Evolutionary conservation across 2,888 invertebrate species (phyloP).

Genomic region (Lasioglossum calceatum): DNA sequence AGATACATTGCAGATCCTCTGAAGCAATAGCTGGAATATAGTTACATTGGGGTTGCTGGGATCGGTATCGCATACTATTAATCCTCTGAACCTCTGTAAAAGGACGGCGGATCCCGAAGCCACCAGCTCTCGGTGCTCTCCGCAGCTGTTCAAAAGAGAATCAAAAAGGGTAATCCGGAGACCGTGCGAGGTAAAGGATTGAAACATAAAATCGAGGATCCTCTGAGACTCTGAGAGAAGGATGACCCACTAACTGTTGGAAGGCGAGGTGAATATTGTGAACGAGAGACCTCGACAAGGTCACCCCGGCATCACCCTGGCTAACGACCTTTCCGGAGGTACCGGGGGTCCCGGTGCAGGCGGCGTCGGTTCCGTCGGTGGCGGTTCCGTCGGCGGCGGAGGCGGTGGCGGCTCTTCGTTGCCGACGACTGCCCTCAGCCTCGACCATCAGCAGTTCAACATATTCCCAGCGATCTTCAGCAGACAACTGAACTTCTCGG

Average conservation of each 20-base stretch:
- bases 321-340: slow-evolving; percentile 83
- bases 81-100: neutral
- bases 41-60: neutral
- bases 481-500: slow-evolving; percentile 93
- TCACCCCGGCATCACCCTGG: slow-evolving; percentile 84
- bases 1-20: neutral
- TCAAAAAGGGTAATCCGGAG: neutral
- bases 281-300: slow-evolving; percentile 73
- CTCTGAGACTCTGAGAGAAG: slow-evolving; percentile 38
- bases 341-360: slow-evolving; percentile 85
- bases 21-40: neutral
- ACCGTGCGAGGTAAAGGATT: neutral
- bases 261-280: slow-evolving; percentile 52
- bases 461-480: slow-evolving; percentile 96
- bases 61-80: neutral
- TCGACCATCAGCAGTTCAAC: slow-evolving; percentile 93
- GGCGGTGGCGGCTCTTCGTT: slow-evolving; percentile 80
- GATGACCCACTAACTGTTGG: slow-evolving; percentile 65
- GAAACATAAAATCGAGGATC: slow-evolving; percentile 5
- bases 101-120: neutral
- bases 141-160: neutral
- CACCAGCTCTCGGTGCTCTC: neutral
- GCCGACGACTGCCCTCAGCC: slow-evolving; percentile 86
- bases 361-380: slow-evolving; percentile 94
- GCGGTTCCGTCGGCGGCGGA: slow-evolving; percentile 87